Percentiles rank a stretch among this genome's conserved stretches.
phyloP scores from a whole-genome alignment of 2,797 vertebrate genomes.

The Myotis findleyi region DNA sequence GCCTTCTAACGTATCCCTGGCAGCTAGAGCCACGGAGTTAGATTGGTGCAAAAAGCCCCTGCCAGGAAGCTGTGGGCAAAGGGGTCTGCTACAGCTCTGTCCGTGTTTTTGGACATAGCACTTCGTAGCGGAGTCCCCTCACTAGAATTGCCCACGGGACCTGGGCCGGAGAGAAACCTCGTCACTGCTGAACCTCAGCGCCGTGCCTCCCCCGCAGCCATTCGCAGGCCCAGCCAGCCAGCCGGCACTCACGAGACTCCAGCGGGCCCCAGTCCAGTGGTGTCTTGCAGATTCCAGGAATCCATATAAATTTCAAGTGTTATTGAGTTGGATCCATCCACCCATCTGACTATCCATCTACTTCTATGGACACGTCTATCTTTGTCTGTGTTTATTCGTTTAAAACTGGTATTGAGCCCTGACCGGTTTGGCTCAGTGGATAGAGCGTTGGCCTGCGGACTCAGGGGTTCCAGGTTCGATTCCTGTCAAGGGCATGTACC shows the following conservation, averaged over 20 bases:
- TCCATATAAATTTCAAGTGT: background rate
- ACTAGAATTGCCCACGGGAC: background rate
- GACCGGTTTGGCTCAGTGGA: too few relatives aligned
- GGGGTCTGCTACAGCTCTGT: background rate
- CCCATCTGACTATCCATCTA: too few relatives aligned
- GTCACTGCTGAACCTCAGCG: background rate
- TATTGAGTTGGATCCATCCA: background rate
- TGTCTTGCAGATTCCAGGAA: background rate
- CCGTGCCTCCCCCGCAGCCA: background rate
- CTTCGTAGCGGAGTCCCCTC: background rate
- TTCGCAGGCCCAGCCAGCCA: background rate
- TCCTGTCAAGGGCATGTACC: too few relatives aligned
- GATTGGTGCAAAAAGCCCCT: background rate
- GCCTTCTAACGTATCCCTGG: background rate
- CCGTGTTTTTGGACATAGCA: background rate
- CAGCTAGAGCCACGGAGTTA: background rate
- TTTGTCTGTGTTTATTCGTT: too few relatives aligned
- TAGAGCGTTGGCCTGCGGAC: too few relatives aligned
- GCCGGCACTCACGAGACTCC: background rate
- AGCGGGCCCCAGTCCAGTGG: fast-evolving
- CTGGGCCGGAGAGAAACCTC: background rate
- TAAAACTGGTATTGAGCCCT: background rate
- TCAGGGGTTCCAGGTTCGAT: too few relatives aligned
- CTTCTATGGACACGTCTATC: too few relatives aligned
- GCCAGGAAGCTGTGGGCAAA: background rate